Evolutionary conservation across 2,113 vertebrate species (phyloP).

Genomic region (Eulemur rufifrons): DNA sequence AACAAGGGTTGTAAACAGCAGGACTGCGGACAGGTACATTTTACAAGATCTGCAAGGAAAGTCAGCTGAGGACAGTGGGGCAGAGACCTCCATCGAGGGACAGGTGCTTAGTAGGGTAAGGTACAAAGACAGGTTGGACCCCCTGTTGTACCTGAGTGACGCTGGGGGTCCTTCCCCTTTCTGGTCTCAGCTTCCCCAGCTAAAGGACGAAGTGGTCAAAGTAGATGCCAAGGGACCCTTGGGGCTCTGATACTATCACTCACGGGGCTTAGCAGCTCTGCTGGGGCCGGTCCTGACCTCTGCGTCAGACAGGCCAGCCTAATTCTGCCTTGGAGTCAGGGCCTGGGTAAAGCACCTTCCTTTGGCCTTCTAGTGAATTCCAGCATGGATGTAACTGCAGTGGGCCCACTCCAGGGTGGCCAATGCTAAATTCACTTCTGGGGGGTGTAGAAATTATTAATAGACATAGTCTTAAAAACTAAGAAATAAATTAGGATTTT

Average conservation of each 20-base stretch:
- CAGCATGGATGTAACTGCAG: not conserved
- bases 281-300: not conserved
- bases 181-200: not conserved
- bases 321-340: not conserved
- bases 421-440: not conserved
- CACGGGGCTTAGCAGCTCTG: not conserved
- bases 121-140: rapidly evolving
- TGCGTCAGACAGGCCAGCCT: not conserved
- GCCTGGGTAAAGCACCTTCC: not conserved
- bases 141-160: not conserved
- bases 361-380: not conserved
- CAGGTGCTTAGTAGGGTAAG: not conserved
- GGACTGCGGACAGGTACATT: not conserved
- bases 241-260: rapidly evolving
- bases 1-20: not conserved
- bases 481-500: not conserved
- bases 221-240: not conserved
- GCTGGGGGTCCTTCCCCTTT: too few relatives aligned
- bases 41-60: not conserved
- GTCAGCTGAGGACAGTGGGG: not conserved
- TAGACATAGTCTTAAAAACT: not conserved
- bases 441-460: not conserved
- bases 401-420: not conserved
- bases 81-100: rapidly evolving
- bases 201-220: not conserved